Conservation (phyloP, 2,113 vertebrate genomes). For the Mohoua ochrocephala region DNA sequence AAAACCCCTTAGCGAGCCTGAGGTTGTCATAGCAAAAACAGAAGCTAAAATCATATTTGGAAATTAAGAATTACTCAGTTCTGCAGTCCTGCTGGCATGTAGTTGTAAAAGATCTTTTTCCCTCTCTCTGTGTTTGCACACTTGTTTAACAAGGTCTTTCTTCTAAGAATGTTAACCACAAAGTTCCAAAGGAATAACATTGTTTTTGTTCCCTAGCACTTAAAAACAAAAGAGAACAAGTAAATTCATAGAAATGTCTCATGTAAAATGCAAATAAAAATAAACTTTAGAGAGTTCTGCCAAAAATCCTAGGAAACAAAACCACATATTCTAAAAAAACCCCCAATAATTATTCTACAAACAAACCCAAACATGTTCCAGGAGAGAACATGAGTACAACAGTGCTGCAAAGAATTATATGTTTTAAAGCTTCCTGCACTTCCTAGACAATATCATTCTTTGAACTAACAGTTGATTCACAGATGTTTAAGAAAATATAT, state of each 20-base stretch:
- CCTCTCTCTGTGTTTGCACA: background rate
- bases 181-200: background rate
- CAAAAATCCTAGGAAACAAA: background rate
- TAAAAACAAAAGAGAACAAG: background rate
- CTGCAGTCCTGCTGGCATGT: background rate
- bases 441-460: background rate
- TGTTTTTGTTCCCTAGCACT: background rate
- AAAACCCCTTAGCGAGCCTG: accelerated
- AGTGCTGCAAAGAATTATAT: background rate
- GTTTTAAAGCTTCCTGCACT: background rate
- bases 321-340: background rate
- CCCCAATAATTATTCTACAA: background rate
- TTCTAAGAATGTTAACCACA: background rate
- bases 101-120: background rate
- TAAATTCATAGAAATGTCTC: background rate
- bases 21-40: background rate
- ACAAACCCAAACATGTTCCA: background rate
- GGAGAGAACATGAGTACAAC: background rate
- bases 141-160: background rate
- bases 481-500: background rate
- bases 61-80: background rate
- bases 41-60: background rate
- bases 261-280: background rate
- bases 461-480: background rate
- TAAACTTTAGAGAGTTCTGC: background rate